These are phyloP conservation scores for Megaceryle alcyon DNA, from an alignment of 2,797 vertebrate species.

Conservation along the genomic window DNA sequence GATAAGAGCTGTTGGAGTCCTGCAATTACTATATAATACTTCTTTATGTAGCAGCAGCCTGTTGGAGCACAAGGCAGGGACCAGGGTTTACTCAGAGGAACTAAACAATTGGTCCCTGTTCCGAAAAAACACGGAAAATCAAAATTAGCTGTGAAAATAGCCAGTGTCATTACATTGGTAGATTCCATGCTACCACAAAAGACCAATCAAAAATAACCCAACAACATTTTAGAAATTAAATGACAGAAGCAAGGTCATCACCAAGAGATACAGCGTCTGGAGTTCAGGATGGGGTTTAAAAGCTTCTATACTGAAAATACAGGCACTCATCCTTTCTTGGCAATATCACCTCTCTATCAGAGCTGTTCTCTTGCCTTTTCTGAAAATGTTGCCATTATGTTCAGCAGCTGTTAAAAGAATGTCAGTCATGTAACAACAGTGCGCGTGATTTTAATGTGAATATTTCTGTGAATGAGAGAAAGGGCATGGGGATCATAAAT, in stretches of 20 bases:
- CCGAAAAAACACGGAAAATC: background rate
- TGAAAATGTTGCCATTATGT: background rate
- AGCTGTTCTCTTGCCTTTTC: background rate
- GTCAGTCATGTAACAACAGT: conserved; percentile 1
- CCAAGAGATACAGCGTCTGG: background rate
- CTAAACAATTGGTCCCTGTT: background rate
- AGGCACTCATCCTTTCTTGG: background rate
- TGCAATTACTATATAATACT: background rate
- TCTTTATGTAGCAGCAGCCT: background rate
- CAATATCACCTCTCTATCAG: background rate
- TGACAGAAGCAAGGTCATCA: background rate
- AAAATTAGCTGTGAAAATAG: background rate
- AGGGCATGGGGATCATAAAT: conserved; percentile 40
- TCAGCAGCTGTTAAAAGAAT: conserved; percentile 61
- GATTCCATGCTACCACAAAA: background rate
- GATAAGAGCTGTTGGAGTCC: background rate
- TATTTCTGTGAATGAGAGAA: conserved; percentile 56
- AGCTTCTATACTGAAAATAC: background rate
- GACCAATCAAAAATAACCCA: background rate
- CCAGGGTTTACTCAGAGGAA: background rate
- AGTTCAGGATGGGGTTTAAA: background rate
- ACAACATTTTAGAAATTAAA: background rate
- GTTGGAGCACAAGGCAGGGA: background rate
- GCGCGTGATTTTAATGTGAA: conserved; percentile 12
- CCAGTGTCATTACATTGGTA: background rate